Base-by-base conservation (phyloP, 2,888 invertebrate genomes). In the Polydrusus tereticollis region DNA sequence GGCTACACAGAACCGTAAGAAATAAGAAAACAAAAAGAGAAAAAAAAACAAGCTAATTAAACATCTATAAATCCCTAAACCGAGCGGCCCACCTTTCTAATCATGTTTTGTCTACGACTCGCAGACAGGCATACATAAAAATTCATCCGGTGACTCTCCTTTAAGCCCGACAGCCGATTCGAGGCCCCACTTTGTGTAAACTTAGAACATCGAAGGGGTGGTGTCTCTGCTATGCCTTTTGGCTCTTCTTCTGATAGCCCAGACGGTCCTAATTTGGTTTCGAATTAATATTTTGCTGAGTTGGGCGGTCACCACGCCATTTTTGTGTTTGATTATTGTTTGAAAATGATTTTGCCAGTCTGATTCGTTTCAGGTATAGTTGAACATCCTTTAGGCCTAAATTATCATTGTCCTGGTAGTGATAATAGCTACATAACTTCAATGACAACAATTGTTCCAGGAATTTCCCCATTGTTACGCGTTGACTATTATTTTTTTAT, bases 181-280 rank as follows among this genome's bases (percentile, higher is more conserved):
- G 60, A 16, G 45, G 38, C 23, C 47, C 14, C 57, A 16, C 14
- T 33, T 52, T 52, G 52, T 52, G 52, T 52, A 52, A 52, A 52
- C 45, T 33, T 45, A 47, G 47, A 68, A 68, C 68, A 68, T 59
- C 60, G 68, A 68, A 68, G 68, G 68, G 68, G 68, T 68, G 68
- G 68, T 68, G 33, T 47, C 59, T 29, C 10, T 20, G 36, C 23
- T 29, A 21, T 20, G 50, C 38, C 50, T 50, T 38, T 33, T 18
- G 50, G 38, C 33, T 45, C 43, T 62, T 43, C 60, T 62, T 62
- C 18, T 21, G 2, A 33, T 41, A n/a, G 18, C 47, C 20, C 12
- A 5, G 26, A 43, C 60, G 29, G 41, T 41, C 43, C 16, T 29
- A 41, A 29, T 41, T 60, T 26, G 14, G 26, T 20, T 45, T 20